A percentile compares a stretch with the other conserved stretches of the same genome.
Evolutionary conservation across 2,113 vertebrate genomes (phyloP).

Genomic region (Mionectes macconnelli): DNA sequence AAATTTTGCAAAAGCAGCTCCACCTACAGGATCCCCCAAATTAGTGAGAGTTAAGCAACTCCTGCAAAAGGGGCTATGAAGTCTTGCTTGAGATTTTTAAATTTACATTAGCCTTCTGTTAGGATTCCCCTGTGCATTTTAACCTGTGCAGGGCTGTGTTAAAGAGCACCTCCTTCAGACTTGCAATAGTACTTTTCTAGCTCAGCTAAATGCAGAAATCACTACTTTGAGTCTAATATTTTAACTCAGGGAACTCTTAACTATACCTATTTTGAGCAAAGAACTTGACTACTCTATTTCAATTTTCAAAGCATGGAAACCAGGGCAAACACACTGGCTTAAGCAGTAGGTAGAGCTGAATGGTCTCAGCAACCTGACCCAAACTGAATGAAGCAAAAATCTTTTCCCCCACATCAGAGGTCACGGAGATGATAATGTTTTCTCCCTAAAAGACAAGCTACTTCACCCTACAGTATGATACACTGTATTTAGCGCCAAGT

Average conservation of each 20-base stretch:
- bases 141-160: background rate
- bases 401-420: background rate
- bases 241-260: background rate
- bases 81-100: background rate
- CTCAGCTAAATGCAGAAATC: background rate
- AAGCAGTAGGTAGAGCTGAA: background rate
- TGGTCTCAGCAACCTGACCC: background rate
- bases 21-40: background rate
- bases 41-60: background rate
- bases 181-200: background rate
- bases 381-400: background rate
- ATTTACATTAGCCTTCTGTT: background rate
- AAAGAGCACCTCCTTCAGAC: background rate
- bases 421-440: background rate
- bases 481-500: constrained; percentile 17
- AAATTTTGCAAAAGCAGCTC: constrained; percentile 33
- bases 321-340: background rate
- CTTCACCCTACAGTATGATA: background rate
- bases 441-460: background rate
- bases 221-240: background rate
- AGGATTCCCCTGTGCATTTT: background rate
- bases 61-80: background rate
- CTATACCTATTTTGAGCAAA: background rate
- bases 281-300: background rate
- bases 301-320: background rate